phyloP scores from a whole-genome alignment of 2,888 invertebrate species.

The Tiliacea aurago region DNA sequence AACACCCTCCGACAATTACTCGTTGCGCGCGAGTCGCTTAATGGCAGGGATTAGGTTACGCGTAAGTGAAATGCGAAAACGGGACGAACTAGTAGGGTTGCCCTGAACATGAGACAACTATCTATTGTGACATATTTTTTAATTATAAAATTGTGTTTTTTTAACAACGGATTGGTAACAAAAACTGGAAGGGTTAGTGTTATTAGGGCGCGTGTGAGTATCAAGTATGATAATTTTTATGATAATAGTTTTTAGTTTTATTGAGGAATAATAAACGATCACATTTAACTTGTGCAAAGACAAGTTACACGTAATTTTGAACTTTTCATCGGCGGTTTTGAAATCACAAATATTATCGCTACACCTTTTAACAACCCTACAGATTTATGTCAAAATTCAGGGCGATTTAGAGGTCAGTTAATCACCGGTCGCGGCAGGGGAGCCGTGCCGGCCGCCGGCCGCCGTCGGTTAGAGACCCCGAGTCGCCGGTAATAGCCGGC shows the following conservation, averaged over 20 bases:
- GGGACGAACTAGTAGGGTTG: constrained; percentile 72
- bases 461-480: constrained; percentile 72
- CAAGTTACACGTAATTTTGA: too few species aligned
- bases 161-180: not conserved
- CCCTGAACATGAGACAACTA: constrained; percentile 38
- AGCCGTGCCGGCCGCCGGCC: constrained; percentile 69
- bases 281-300: too few species aligned
- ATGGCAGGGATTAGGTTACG: constrained; percentile 86
- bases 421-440: constrained; percentile 76
- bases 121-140: constrained; percentile 53
- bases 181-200: constrained; percentile 23
- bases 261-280: too few species aligned
- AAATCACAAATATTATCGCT: not conserved
- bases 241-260: too few species aligned
- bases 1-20: constrained; percentile 87
- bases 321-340: too few species aligned
- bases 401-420: constrained; percentile 73
- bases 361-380: constrained; percentile 50
- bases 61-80: constrained; percentile 83
- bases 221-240: constrained; percentile 9
- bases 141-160: constrained; percentile 56
- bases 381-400: constrained; percentile 66
- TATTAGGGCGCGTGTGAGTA: constrained; percentile 28
- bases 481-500: constrained; percentile 41
- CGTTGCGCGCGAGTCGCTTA: constrained; percentile 81